Evolutionary conservation across 2,888 invertebrate species (phyloP), one percentile per base, ranked within the genome.

Genomic region (Cheilosia grossa): DNA sequence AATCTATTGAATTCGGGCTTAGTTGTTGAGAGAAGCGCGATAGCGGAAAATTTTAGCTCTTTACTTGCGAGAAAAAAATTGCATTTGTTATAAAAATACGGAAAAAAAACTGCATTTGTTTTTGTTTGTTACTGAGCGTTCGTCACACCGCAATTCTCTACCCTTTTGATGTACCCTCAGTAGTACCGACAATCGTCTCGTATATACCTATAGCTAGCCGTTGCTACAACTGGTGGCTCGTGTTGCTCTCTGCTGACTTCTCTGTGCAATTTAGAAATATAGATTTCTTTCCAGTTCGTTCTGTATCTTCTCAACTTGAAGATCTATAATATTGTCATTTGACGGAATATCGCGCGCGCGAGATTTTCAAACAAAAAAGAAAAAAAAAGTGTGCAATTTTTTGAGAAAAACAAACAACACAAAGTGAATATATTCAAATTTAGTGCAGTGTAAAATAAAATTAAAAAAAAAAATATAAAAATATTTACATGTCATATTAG

Each of bases 241-340:
- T 80, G 85, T 64, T 81, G 81, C 74, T 83, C 79, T 83, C 83
- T 69, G 53, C 83, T 69, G 47, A 54, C 44, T 44, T 83, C 66
- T 70, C 54, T 64, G 74, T 85, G 75, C 77, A 86, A 73, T 82
- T 82, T 82, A 86, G 82, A 86, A 85, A 58, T 81, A 85, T 81
- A 81, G 75, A 86, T 59, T 86, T 82, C 73, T 69, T 86, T 86
- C 86, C 82, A 86, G 86, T 86, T 82, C 73, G 78, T 63, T 69
- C 82, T 82, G 81, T 86, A 86, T 78, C 86, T 82, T 82, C 86
- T 74, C 77, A 69, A 73, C 86, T 86, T 75, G 73, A 82, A 86
- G 86, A 81, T 82, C 86, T 78, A 77, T 69, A 77, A 74, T n/a
- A n/a, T 82, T 73, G 69, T 72, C 63, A 40, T 77, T 79, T 44